Evolutionary conservation across 2,888 invertebrate species (phyloP), one percentile per base, ranked within the genome.

Genomic region (Drosophila formosana): DNA sequence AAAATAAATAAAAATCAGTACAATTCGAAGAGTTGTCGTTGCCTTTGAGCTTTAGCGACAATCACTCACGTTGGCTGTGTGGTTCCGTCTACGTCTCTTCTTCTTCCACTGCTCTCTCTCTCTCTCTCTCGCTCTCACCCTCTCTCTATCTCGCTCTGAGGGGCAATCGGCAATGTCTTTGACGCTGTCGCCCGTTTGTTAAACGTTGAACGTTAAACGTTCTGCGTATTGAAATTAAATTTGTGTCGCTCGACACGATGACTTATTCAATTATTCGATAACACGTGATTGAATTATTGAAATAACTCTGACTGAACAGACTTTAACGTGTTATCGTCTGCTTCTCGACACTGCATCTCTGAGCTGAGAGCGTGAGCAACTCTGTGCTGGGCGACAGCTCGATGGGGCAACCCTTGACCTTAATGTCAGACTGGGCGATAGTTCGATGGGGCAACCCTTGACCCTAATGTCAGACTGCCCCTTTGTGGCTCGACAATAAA

Each of bases 1-100:
- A 88, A 90, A 90, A 89, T 89, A 90, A 89, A 85, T 85, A 85
- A 85, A 85, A 85, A 88, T 85, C 88, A 85, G 85, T 88, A 85
- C 88, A 85, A 88, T 88, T 85, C 88, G 88, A 85, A 88, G 80
- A 78, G 75, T 70, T 78, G 80, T 71, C 75, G 76, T 80, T 83
- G 85, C 86, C 88, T 88, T 85, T 85, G 85, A 85, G 85, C 85
- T 85, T 85, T 85, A 81, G 85, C 85, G 85, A 88, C 85, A 85
- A 85, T 85, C 85, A 82, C 88, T 85, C 84, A 84, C 86, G 86
- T 81, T 86, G 83, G 57, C 61, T 53, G 68, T 47, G 23, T 32
- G 45, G 63, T 65, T 65, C 65, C 58, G 49, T 66, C 62, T 58
- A 30, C 51, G 30, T 49, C 13, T 34, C 11, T 47, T 8, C 13